Conservation (phyloP, 1,140 invertebrate genomes). For the Drosophila hydei region DNA sequence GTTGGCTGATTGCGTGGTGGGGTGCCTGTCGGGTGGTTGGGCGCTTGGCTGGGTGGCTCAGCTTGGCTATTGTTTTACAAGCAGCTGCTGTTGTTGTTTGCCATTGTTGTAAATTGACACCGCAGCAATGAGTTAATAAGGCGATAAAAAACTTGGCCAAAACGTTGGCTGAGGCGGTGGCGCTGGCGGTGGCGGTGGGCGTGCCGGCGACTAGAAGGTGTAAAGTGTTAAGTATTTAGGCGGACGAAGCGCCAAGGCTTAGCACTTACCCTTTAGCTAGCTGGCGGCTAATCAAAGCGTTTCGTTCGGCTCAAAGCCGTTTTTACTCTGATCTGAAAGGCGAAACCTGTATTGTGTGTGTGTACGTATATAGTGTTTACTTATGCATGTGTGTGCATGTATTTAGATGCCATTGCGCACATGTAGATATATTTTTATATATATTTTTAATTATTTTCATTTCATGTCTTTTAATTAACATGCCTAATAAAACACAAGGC, state of each 20-base stretch:
- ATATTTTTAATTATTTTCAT: slow-evolving; percentile 83
- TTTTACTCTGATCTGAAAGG: not conserved
- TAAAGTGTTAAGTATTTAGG: not conserved
- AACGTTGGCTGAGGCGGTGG: not conserved
- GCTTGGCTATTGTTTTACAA: slow-evolving; percentile 56
- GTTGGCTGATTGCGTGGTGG: slow-evolving; percentile 19
- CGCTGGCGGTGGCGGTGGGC: not conserved
- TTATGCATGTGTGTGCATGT: not conserved
- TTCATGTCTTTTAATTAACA: slow-evolving; percentile 83
- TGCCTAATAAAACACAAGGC: slow-evolving; percentile 83
- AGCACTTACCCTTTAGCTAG: slow-evolving; percentile 11
- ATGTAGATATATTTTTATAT: slow-evolving; percentile 52
- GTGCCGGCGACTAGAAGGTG: not conserved
- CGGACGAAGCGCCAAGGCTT: too few relatives aligned
- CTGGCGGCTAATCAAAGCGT: slow-evolving; percentile 35
- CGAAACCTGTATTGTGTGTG: not conserved
- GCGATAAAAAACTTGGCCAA: slow-evolving; percentile 56
- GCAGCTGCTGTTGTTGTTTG: slow-evolving; percentile 41
- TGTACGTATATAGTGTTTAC: not conserved
- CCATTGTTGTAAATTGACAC: slow-evolving; percentile 74
- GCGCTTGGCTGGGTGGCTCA: slow-evolving; percentile 10
- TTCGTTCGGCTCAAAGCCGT: not conserved
- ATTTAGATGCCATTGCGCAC: slow-evolving; percentile 6
- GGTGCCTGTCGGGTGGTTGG: too few relatives aligned
- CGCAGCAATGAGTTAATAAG: slow-evolving; percentile 79